A percentile compares a stretch with the other conserved stretches of the same genome.
These are phyloP conservation scores for Hozukius guyotensis DNA, from an alignment of 2,797 vertebrate genomes.

Conservation along the genomic window DNA sequence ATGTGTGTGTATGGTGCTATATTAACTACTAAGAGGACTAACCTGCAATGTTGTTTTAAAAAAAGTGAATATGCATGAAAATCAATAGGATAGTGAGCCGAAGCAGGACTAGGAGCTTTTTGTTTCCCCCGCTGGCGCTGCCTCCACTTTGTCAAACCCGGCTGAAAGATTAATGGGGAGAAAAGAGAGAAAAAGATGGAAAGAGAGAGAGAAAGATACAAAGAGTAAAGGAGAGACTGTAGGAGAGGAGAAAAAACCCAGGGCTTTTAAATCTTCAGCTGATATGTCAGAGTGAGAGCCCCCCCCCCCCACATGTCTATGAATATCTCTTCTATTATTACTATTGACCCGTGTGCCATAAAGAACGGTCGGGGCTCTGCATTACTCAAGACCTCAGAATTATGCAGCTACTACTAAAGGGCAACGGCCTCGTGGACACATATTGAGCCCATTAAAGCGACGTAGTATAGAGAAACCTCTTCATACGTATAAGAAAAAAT, in stretches of 20 bases:
- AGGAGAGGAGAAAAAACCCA: conserved; percentile 19
- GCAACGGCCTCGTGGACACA: conserved; percentile 34
- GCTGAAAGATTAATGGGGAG: conserved; percentile 72
- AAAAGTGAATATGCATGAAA: conserved; percentile 34
- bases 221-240: conserved; percentile 18
- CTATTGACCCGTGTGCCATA: conserved; percentile 78
- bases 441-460: background rate
- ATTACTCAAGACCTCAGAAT: conserved; percentile 71
- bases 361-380: conserved; percentile 69
- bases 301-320: conserved; percentile 64
- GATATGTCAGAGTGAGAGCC: conserved; percentile 52
- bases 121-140: conserved; percentile 52
- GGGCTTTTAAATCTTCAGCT: conserved; percentile 65
- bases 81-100: conserved; percentile 32
- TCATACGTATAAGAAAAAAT: background rate
- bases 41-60: background rate
- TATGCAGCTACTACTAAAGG: conserved; percentile 55
- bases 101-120: conserved; percentile 61
- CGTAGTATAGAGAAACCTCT: background rate
- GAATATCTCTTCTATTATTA: conserved; percentile 85
- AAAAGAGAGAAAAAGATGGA: conserved; percentile 15
- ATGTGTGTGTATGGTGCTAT: background rate
- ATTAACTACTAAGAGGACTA: background rate
- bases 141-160: conserved; percentile 59
- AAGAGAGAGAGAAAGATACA: conserved; percentile 22